These are phyloP conservation scores for Tillus elongatus DNA, from an alignment of 2,888 invertebrate species.

Conservation along the genomic window DNA sequence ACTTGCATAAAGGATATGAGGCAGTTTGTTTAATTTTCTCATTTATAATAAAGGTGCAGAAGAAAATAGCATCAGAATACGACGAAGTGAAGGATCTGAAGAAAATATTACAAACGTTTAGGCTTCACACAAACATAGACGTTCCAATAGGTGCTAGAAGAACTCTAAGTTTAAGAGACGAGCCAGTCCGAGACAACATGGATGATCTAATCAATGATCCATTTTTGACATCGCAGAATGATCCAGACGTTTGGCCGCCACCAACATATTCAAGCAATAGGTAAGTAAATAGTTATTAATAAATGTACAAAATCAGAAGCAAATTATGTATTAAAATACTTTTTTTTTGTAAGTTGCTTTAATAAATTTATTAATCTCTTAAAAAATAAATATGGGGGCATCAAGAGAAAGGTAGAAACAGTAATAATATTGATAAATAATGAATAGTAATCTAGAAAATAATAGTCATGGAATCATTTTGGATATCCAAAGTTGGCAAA, in stretches of 20 bases:
- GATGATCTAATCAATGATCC: slow-evolving; percentile 57
- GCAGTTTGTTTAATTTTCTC: too few relatives aligned
- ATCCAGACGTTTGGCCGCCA: slow-evolving; percentile 83
- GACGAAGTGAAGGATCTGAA: slow-evolving; percentile 80
- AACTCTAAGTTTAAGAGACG: slow-evolving; percentile 40
- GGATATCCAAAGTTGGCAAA: too few relatives aligned
- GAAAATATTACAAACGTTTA: slow-evolving; percentile 66
- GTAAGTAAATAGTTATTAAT: slow-evolving; percentile 36
- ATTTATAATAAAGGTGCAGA: slow-evolving; percentile 58
- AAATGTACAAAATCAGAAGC: too few relatives aligned
- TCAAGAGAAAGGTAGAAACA: too few relatives aligned
- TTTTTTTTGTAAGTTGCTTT: slow-evolving; percentile 4
- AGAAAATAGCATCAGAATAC: slow-evolving; percentile 81
- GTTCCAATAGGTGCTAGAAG: slow-evolving; percentile 44
- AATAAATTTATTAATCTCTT: slow-evolving; percentile 4
- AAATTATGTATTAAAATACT: too few relatives aligned
- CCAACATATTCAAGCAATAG: slow-evolving; percentile 71
- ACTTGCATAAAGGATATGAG: too few relatives aligned
- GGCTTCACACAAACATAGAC: slow-evolving; percentile 52
- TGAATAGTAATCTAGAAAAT: too few relatives aligned
- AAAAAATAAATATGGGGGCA: neutral
- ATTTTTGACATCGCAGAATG: slow-evolving; percentile 53
- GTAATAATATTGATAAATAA: too few relatives aligned
- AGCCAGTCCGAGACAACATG: slow-evolving; percentile 63
- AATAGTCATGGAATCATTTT: too few relatives aligned